These are phyloP conservation scores for Nestor notabilis DNA, from an alignment of 2,113 vertebrate genomes.

Conservation along the genomic window DNA sequence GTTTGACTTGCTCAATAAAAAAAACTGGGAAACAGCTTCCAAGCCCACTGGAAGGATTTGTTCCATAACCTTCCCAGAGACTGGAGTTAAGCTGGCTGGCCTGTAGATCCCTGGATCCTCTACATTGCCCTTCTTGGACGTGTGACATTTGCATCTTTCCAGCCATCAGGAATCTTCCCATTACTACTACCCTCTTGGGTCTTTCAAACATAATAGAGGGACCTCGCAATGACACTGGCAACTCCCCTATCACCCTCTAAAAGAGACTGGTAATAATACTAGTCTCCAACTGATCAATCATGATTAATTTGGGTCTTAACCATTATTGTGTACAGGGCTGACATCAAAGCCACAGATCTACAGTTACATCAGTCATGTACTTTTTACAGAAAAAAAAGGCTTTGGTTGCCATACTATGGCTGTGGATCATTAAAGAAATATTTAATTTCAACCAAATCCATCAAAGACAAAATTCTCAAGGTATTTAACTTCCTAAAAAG, in stretches of 20 bases:
- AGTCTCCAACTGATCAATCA: background rate
- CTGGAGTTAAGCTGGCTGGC: background rate
- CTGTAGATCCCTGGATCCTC: background rate
- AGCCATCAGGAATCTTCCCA: background rate
- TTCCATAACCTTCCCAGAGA: background rate
- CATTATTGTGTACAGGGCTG: background rate
- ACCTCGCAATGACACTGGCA: background rate
- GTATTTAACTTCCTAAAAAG: background rate
- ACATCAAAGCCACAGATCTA: background rate
- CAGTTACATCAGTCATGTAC: background rate
- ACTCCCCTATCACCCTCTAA: background rate
- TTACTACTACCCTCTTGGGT: background rate
- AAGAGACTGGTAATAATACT: background rate
- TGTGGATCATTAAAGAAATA: background rate
- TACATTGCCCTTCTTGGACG: background rate
- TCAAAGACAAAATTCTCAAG: background rate
- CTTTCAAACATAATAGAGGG: background rate
- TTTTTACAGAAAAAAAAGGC: background rate
- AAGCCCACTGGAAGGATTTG: background rate
- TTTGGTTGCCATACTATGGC: background rate
- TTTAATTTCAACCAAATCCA: background rate
- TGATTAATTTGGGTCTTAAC: background rate
- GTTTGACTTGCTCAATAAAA: background rate
- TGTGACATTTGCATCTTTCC: background rate
- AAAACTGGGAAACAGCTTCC: background rate